phyloP scores from a whole-genome alignment of 2,113 vertebrate species.

The Phylloscopus trochilus region DNA sequence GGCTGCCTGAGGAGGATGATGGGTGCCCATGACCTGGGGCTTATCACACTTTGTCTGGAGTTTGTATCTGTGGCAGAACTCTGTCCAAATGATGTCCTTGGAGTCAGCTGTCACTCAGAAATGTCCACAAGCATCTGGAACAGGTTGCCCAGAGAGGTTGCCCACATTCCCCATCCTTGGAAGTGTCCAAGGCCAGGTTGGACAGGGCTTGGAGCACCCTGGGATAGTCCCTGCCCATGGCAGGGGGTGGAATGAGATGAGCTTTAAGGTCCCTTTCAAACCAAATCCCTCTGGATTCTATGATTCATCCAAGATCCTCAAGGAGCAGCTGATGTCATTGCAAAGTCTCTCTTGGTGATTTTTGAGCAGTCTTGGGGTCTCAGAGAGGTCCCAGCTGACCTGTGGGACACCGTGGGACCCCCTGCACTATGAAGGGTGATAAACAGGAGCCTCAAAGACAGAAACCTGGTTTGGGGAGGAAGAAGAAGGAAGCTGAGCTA shows the following conservation, averaged over 20 bases:
- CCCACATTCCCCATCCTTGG: neutral
- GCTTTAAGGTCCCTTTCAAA: neutral
- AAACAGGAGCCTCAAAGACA: neutral
- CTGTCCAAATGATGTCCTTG: too few species aligned
- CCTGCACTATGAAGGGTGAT: neutral
- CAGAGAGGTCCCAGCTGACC: too few species aligned
- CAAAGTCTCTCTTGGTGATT: too few species aligned
- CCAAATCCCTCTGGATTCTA: too few species aligned
- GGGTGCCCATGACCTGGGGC: neutral
- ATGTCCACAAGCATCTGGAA: neutral
- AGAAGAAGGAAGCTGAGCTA: neutral
- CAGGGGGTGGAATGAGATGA: neutral
- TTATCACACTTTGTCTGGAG: fast-evolving
- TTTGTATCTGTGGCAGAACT: neutral
- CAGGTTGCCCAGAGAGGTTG: neutral
- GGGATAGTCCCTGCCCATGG: neutral
- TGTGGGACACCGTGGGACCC: neutral
- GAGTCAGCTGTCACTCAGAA: neutral
- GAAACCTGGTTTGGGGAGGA: neutral
- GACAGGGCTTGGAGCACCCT: neutral
- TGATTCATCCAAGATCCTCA: too few species aligned
- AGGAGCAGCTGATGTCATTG: too few species aligned
- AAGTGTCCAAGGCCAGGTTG: neutral
- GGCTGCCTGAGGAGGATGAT: neutral
- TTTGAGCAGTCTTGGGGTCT: too few species aligned